Conservation (phyloP, 2,888 invertebrate species). For the Orthonevra nobilis region DNA sequence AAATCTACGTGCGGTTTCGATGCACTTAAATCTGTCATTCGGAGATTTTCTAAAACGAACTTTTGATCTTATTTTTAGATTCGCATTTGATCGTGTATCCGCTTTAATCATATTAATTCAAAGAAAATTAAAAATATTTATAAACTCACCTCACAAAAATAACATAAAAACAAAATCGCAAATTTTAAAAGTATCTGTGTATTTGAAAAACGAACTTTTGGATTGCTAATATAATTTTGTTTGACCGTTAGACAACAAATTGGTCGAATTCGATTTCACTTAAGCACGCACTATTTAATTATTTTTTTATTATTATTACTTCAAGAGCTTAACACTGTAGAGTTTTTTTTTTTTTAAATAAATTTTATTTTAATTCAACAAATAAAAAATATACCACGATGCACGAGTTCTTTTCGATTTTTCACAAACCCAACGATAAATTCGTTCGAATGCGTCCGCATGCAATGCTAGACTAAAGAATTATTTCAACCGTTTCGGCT, state of each 20-base stretch:
- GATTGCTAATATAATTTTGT: too few relatives aligned
- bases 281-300: conserved; percentile 5
- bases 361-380: conserved; percentile 44
- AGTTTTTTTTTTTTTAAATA: conserved; percentile 10
- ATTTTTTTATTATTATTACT: conserved; percentile 11
- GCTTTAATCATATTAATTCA: neutral
- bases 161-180: too few relatives aligned
- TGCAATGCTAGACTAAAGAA: conserved; percentile 77
- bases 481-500: conserved; percentile 74
- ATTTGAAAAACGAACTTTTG: too few relatives aligned
- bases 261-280: too few relatives aligned
- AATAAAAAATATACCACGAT: conserved; percentile 23
- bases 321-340: conserved; percentile 25
- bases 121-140: neutral
- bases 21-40: conserved; percentile 8
- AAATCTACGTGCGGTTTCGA: conserved; percentile 6
- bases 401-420: conserved; percentile 1
- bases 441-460: conserved; percentile 75
- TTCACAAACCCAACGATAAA: neutral
- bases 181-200: too few relatives aligned
- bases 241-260: too few relatives aligned
- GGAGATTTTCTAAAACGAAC: neutral
- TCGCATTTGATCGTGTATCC: conserved; percentile 6
- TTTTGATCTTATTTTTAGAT: conserved; percentile 10
- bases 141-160: conserved; percentile 14